A percentile compares a stretch with the other conserved stretches of the same genome.
phyloP scores from a whole-genome alignment of 2,113 vertebrate species.

The Menidia beryllina region DNA sequence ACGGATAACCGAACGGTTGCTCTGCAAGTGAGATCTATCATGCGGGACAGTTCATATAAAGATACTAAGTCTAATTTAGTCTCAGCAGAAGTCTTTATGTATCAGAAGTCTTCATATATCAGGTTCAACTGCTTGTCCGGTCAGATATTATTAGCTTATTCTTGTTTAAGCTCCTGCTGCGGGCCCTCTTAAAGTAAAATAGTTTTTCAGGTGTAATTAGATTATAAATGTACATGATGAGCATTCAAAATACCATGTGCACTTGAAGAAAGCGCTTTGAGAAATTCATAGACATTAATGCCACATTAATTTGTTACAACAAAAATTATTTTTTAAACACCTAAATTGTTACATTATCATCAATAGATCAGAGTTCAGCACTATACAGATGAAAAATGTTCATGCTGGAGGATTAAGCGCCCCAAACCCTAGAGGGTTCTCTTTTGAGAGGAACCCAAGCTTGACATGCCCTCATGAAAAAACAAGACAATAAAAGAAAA shows the following conservation, averaged over 20 bases:
- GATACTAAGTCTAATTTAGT: not conserved
- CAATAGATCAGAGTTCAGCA: constrained; percentile 4
- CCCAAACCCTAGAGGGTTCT: constrained; percentile 16
- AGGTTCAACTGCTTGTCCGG: constrained; percentile 16
- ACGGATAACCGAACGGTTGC: constrained; percentile 76
- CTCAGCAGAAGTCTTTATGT: no score
- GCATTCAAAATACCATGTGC: not conserved
- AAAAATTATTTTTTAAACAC: not conserved
- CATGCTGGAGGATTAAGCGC: constrained; percentile 6
- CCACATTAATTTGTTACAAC: not conserved
- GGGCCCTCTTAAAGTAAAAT: not conserved
- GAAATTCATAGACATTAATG: no score
- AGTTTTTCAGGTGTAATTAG: not conserved
- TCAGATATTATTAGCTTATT: constrained; percentile 11
- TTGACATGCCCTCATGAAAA: constrained; percentile 45
- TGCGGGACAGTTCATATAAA: not conserved
- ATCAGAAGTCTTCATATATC: constrained; percentile 27
- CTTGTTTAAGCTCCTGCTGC: not conserved
- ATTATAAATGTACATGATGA: not conserved
- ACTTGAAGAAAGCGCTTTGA: not conserved
- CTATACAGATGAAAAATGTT: not conserved
- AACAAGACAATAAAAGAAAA: constrained; percentile 58
- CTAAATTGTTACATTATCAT: not conserved
- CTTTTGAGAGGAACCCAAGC: constrained; percentile 37
- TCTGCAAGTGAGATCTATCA: constrained; percentile 59